phyloP scores from a whole-genome alignment of 2,797 vertebrate genomes.

The Rhynchonycteris naso region DNA sequence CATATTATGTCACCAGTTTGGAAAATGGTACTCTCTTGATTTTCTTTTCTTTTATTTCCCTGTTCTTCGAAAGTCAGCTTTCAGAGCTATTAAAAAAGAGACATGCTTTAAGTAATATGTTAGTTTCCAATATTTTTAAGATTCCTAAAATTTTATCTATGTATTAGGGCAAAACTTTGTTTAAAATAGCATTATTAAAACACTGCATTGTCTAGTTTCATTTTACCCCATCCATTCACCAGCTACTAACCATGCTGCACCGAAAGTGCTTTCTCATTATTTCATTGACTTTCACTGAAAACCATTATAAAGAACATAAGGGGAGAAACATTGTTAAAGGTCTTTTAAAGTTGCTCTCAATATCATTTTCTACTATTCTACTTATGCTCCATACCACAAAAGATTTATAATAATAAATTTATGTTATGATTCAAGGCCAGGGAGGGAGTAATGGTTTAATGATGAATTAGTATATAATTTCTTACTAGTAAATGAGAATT shows the following conservation, averaged over 20 bases:
- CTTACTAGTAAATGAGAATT: constrained; percentile 1
- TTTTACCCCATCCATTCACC: not conserved
- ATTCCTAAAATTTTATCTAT: not conserved
- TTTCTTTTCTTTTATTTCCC: not conserved
- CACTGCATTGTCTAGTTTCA: not conserved
- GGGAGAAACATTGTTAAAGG: not conserved
- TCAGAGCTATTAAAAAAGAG: not conserved
- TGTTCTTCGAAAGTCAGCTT: not conserved
- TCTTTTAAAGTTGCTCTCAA: not conserved
- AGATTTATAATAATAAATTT: not conserved
- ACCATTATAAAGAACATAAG: not conserved
- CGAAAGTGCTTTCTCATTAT: not conserved
- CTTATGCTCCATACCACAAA: not conserved
- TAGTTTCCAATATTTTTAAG: not conserved
- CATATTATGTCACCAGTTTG: not conserved
- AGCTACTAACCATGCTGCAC: not conserved
- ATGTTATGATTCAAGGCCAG: not conserved
- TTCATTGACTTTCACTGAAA: not conserved
- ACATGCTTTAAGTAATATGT: not conserved
- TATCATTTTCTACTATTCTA: not conserved
- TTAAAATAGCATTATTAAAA: not conserved
- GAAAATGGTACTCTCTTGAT: not conserved
- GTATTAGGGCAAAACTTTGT: not conserved
- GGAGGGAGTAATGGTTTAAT: not conserved
- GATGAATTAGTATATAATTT: not conserved